A percentile compares a stretch with the other conserved stretches of the same genome.
phyloP scores from a whole-genome alignment of 1,140 invertebrate genomes.

The Drosophila santomea region DNA sequence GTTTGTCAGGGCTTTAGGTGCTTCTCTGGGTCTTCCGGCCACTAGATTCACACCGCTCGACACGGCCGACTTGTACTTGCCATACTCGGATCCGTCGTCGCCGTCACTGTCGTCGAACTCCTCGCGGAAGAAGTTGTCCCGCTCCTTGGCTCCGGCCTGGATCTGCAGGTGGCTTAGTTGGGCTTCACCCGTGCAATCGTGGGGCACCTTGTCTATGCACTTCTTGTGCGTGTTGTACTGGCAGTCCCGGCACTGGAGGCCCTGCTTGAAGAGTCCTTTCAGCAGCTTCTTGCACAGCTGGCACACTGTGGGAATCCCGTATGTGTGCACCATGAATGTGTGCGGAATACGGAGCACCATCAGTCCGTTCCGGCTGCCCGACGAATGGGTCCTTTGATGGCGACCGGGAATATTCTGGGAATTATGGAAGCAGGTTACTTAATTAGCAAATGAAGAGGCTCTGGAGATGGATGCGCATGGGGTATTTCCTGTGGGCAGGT shows the following conservation, averaged over 20 bases:
- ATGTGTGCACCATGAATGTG: conserved; percentile 96
- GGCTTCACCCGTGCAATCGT: conserved; percentile 96
- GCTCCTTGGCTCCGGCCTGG: conserved; percentile 86
- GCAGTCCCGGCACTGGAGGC: conserved; percentile 98
- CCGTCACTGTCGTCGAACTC: conserved; percentile 90
- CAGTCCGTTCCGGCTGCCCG: conserved; percentile 86
- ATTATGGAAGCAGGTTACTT: neutral
- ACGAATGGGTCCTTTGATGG: conserved; percentile 89
- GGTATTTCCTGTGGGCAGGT: conserved; percentile 3
- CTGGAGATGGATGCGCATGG: neutral
- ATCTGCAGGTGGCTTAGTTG: conserved; percentile 80
- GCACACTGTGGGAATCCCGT: conserved; percentile 98
- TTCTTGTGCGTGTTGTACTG: conserved; percentile 99
- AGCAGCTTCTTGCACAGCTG: conserved; percentile 97
- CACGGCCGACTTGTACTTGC: conserved; percentile 48
- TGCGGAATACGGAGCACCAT: conserved; percentile 92
- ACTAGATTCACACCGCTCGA: conserved; percentile 55
- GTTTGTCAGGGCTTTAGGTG: conserved; percentile 72
- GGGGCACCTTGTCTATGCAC: conserved; percentile 96
- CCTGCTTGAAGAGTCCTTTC: conserved; percentile 98
- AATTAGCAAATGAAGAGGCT: conserved; percentile 14
- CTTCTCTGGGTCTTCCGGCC: conserved; percentile 57
- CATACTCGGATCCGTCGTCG: conserved; percentile 76
- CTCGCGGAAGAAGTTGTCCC: conserved; percentile 87
- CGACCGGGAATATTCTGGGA: conserved; percentile 61